Conservation (phyloP, 2,888 invertebrate genomes). For the Pyrrhia umbra region DNA sequence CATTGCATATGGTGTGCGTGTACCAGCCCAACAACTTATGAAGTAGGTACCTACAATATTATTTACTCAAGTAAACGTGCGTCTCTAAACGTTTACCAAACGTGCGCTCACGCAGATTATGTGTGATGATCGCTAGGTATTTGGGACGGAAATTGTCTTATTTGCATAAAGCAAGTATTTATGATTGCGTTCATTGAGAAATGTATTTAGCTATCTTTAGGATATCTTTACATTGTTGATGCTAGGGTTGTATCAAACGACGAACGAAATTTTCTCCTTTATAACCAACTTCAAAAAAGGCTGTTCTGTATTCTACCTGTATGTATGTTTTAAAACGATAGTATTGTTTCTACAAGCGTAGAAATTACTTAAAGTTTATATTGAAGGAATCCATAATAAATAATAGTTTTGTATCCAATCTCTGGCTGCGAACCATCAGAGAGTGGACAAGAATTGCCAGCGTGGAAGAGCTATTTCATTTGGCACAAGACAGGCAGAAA, state of each 20-base stretch:
- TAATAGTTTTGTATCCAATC: no score
- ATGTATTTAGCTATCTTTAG: not conserved
- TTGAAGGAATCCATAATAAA: no score
- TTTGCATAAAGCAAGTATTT: conserved; percentile 18
- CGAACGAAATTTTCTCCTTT: no score
- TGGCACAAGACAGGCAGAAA: no score
- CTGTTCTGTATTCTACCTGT: no score
- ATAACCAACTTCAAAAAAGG: no score
- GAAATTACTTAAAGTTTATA: no score
- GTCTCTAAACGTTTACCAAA: conserved; percentile 42
- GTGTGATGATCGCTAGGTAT: conserved; percentile 42
- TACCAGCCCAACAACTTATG: not conserved
- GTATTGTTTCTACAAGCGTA: no score
- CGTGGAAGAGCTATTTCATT: no score
- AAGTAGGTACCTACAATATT: conserved; percentile 4
- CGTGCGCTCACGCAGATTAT: conserved; percentile 40
- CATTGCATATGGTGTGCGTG: not conserved
- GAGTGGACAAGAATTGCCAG: not conserved
- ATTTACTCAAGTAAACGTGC: conserved; percentile 5
- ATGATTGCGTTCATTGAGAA: conserved; percentile 6
- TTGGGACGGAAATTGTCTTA: conserved; percentile 46
- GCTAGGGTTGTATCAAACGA: not conserved
- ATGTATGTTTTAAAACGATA: no score
- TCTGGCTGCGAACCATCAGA: no score
- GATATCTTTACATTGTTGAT: not conserved